A percentile compares a stretch with the other conserved stretches of the same genome.
Conservation (phyloP, 2,888 invertebrate genomes). For the Scaptodrosophila latifasciaeformis region DNA sequence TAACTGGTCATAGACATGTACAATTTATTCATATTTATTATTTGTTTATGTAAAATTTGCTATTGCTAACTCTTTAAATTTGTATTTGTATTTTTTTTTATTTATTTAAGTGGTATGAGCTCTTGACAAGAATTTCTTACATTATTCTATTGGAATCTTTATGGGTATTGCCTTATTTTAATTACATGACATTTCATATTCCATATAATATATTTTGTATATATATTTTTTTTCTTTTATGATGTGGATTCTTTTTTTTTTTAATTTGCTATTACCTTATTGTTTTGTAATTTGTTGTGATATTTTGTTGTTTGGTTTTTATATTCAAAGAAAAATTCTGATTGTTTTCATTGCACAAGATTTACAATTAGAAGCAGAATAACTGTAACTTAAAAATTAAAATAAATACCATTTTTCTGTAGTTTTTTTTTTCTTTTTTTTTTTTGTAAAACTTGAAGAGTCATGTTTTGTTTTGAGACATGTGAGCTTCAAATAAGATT, state of each 20-base stretch:
- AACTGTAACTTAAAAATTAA: slow-evolving; percentile 75
- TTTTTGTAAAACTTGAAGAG: too few relatives aligned
- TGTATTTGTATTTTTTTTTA: neutral
- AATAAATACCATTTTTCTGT: slow-evolving; percentile 45
- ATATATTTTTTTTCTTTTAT: slow-evolving; percentile 6
- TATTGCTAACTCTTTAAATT: slow-evolving; percentile 11
- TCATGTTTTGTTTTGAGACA: slow-evolving; percentile 6
- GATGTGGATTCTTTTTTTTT: slow-evolving; percentile 4
- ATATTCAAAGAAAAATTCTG: slow-evolving; percentile 75
- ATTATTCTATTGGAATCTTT: slow-evolving; percentile 17
- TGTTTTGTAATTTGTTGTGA: slow-evolving; percentile 28
- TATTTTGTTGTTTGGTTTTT: slow-evolving; percentile 32
- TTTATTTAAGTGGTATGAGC: slow-evolving; percentile 17
- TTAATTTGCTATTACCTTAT: slow-evolving; percentile 9
- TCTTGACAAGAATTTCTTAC: slow-evolving; percentile 42
- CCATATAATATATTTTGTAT: slow-evolving; percentile 1
- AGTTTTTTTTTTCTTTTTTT: slow-evolving; percentile 28
- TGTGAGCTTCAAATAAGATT: neutral
- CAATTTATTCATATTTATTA: slow-evolving; percentile 12
- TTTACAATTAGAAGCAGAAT: slow-evolving; percentile 76
- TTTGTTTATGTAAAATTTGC: slow-evolving; percentile 15
- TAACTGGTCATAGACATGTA: neutral
- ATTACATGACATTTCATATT: slow-evolving; percentile 42
- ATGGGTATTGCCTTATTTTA: slow-evolving; percentile 47
- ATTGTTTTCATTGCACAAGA: slow-evolving; percentile 75